Evolutionary conservation across 2,888 invertebrate genomes (phyloP).

Genomic region (Pasiphila rectangulata): DNA sequence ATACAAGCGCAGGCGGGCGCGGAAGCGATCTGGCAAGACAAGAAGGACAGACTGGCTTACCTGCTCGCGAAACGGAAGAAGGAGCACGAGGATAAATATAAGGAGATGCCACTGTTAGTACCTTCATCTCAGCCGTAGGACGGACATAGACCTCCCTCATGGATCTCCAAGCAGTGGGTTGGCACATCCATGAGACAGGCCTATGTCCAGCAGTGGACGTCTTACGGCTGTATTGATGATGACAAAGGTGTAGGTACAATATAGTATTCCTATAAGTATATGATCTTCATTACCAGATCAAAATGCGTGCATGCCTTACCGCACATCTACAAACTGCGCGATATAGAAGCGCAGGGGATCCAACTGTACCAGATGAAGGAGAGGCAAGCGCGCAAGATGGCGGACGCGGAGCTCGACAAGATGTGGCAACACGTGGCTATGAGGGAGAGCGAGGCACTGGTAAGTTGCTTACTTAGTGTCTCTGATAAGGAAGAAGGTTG

Average conservation of each 20-base stretch:
- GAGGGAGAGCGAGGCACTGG: slow-evolving; percentile 79
- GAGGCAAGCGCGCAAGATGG: slow-evolving; percentile 73
- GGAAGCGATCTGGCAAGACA: slow-evolving; percentile 71
- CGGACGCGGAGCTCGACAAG: slow-evolving; percentile 78
- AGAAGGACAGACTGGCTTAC: slow-evolving; percentile 64
- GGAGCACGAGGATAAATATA: slow-evolving; percentile 73
- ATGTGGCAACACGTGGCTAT: slow-evolving; percentile 83
- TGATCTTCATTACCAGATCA: slow-evolving; percentile 46
- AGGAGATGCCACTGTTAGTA: slow-evolving; percentile 64
- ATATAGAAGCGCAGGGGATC: slow-evolving; percentile 74
- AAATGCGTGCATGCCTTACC: slow-evolving; percentile 67
- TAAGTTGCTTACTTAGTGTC: slow-evolving; percentile 32
- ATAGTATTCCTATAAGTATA: no score
- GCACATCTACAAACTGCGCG: slow-evolving; percentile 62
- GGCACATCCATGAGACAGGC: no score
- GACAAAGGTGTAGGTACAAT: no score
- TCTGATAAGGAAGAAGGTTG: no score
- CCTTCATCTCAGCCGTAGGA: no score
- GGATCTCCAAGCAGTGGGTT: no score
- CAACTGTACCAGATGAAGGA: slow-evolving; percentile 83
- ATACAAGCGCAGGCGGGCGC: slow-evolving; percentile 75
- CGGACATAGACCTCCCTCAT: no score
- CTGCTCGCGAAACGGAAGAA: slow-evolving; percentile 74
- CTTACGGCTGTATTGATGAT: no score
- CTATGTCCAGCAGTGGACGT: not conserved